Base-by-base conservation (phyloP, 2,113 vertebrate species). In the Ifrita kowaldi region DNA sequence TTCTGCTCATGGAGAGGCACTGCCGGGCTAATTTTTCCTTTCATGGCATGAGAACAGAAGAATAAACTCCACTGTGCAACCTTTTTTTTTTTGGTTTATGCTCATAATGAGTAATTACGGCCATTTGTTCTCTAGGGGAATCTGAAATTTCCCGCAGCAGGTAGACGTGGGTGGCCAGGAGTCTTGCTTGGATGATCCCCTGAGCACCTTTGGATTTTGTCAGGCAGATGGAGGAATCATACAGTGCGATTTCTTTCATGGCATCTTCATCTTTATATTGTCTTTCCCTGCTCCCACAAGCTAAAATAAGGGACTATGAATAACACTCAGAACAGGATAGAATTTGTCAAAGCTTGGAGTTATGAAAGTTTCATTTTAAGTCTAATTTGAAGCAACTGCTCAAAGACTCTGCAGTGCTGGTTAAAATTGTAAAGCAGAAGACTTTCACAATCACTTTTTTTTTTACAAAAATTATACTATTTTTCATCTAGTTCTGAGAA, bases 401-500 rank as follows among this genome's bases (percentile, higher is more conserved):
- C 30, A 44, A 71, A 78, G 41, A 30, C 6, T 73, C 39, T 39
- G 30, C 2, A 3, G 46, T 49, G 35, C 27, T 87, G 32, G 27
- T 78, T 78, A 90, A 92, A 92, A 87, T 53, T 47, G 20, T 56
- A 49, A 86, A 91, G 60, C 32, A 65, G 33, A 41, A 69, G 42
- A 62, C 18, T 33, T 42, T 75, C 10, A 24, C 42, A 23, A 21
- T 46, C 1, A 4, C 2, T 17, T 57, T 71, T 67, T 53, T 59
- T 39, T 62, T 6, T 1, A 30, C 13, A 56, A 53, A 82, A 84
- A 74, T 33, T 5, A 18, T 10, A 21, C 7, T 56, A 33, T 32
- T 81, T 71, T 92, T 87, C 11, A 78, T 77, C 37, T 44, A 33
- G 22, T 68, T 86, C 9, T 78, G 46, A 74, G 28, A 60, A 46